Evolutionary conservation across 2,113 vertebrate species (phyloP), one percentile per base, ranked within the genome.

Genomic region (Rhinichthys klamathensis): DNA sequence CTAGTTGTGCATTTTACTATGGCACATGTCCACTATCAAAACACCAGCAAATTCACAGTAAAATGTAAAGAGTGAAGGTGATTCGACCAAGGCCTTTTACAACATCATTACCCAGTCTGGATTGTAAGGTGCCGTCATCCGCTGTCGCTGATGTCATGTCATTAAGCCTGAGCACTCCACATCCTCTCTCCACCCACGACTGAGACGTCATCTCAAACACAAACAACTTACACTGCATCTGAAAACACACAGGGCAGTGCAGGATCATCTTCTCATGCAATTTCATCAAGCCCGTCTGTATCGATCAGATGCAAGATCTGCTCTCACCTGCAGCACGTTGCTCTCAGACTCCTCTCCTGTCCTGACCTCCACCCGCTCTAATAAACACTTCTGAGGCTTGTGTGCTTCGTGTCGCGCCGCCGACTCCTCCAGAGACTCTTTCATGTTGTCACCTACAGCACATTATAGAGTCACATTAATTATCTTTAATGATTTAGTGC

Each of bases 161-260:
- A 21, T 97, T 97, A 76, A 97, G 95, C 84, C 96, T 89, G 67
- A 97, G 94, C 6, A 96, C 94, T 11, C 96, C 96, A 82, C 96
- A 93, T 80, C 96, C 96, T 91, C 96, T 93, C 86, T 97, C 96
- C 84, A 97, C 95, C 96, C 96, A 97, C 0, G 96, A 96, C 90
- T 97, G 96, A 13, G 96, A 95, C 32, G 79, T 91, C 93, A 96
- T 96, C 89, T 97, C 96, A 84, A 97, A 97, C 32, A 97, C 96
- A 87, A 97, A 97, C 87, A 97, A 90, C 91, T 97, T 97, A 90
- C 96, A 96, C 83, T 97, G 96, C 80, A 97, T 96, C 96, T 97
- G 90, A 38, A 83, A 82, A 88, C 81, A 69, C 88, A 80, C 23
- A 1, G 69, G 5, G 74, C 18, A 23, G 51, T 9, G 21, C 54